Conservation (phyloP, 2,797 vertebrate species). For the Enteromius fasciolatus region DNA sequence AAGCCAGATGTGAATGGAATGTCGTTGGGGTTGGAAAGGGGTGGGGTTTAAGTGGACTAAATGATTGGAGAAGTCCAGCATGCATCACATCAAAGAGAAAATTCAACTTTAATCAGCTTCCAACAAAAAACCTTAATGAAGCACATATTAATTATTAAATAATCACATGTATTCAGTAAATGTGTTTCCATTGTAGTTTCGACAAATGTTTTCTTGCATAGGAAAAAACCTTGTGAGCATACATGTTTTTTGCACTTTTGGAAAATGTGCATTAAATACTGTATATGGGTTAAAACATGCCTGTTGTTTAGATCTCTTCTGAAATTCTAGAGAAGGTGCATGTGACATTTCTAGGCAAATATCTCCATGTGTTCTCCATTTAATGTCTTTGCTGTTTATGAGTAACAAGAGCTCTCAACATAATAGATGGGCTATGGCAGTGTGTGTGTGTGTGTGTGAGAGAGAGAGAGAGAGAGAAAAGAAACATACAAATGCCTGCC, state of each 20-base stretch:
- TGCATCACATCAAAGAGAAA: neutral
- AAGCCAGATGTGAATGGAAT: constrained; percentile 7
- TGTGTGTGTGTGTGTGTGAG: constrained; percentile 5
- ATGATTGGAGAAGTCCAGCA: neutral
- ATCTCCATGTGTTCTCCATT: constrained; percentile 10
- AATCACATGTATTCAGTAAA: neutral
- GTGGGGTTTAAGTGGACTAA: neutral
- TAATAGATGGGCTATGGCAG: neutral
- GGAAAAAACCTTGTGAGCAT: neutral
- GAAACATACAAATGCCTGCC: neutral
- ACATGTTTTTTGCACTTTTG: neutral
- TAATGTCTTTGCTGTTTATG: neutral
- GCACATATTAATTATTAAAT: neutral
- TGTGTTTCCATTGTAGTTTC: neutral
- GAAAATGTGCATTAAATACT: neutral
- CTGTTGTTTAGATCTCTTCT: neutral
- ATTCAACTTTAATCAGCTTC: neutral
- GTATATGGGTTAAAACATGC: neutral
- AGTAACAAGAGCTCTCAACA: neutral
- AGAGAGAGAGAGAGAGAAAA: neutral
- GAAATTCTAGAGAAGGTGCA: neutral
- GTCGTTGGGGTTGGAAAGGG: neutral
- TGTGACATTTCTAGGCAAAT: neutral
- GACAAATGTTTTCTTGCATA: neutral
- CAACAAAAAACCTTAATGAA: neutral